Percentiles rank a stretch among this genome's conserved stretches.
Evolutionary conservation across 2,888 invertebrate genomes (phyloP).

Genomic region (Sipha maydis): DNA sequence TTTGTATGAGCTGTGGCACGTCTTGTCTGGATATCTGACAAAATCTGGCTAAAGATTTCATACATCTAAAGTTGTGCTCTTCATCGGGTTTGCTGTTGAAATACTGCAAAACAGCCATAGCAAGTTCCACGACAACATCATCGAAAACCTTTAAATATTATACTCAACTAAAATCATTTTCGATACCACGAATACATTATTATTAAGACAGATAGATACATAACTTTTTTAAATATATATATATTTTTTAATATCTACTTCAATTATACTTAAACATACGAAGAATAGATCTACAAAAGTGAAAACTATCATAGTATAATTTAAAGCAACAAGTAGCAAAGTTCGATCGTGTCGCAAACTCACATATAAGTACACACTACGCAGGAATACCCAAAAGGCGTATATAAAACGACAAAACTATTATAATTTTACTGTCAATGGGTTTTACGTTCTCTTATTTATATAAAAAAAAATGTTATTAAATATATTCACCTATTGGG

Average conservation of each 20-base stretch:
- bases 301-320: conserved; percentile 3
- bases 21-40: conserved; percentile 81
- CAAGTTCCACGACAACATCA: conserved; percentile 90
- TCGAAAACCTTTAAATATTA: conserved; percentile 81
- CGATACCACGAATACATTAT: no score
- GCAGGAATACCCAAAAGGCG: not conserved
- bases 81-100: conserved; percentile 83
- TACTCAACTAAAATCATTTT: no score
- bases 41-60: conserved; percentile 81
- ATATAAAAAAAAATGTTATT: no score
- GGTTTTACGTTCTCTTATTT: no score
- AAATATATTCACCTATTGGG: no score
- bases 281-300: conserved; percentile 19
- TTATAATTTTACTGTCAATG: no score
- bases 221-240: not conserved
- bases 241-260: not conserved
- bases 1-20: conserved; percentile 87
- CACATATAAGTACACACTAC: not conserved
- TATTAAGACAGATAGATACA: no score
- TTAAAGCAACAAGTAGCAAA: conserved; percentile 47
- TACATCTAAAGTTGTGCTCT: conserved; percentile 81
- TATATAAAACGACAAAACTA: no score
- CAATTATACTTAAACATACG: not conserved
- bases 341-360: not conserved
- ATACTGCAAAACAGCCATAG: conserved; percentile 90